These are phyloP conservation scores for Rosalia funebris DNA, from an alignment of 2,888 invertebrate species.

Conservation along the genomic window DNA sequence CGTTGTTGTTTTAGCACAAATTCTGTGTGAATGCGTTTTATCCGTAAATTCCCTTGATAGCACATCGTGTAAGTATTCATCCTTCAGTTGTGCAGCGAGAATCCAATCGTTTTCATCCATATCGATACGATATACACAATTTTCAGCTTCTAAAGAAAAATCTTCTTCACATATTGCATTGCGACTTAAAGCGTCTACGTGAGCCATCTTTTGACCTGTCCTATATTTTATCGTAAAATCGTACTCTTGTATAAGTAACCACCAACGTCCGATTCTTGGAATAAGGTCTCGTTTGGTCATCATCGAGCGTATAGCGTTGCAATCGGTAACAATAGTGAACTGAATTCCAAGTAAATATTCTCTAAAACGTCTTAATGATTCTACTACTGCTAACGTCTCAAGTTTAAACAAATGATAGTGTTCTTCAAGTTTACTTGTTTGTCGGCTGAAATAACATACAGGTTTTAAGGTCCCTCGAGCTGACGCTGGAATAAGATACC, in stretches of 20 bases:
- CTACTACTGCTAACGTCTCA: conserved; percentile 56
- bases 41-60: neutral
- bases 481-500: conserved; percentile 50
- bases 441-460: conserved; percentile 53
- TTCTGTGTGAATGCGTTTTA: conserved; percentile 11
- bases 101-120: conserved; percentile 4
- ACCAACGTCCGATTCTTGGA: conserved; percentile 49
- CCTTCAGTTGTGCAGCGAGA: conserved; percentile 9
- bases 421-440: conserved; percentile 50
- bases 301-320: conserved; percentile 49
- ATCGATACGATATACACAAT: neutral
- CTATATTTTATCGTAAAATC: conserved; percentile 35
- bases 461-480: conserved; percentile 41
- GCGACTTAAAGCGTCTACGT: conserved; percentile 41
- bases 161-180: conserved; percentile 31
- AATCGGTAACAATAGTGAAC: conserved; percentile 54
- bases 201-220: conserved; percentile 28
- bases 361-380: conserved; percentile 51
- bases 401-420: conserved; percentile 56
- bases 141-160: neutral
- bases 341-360: conserved; percentile 49
- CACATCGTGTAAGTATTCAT: conserved; percentile 7
- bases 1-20: conserved; percentile 8
- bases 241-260: conserved; percentile 35
- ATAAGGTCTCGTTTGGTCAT: conserved; percentile 49